Base-by-base conservation (phyloP, 2,888 invertebrate genomes). In the Zootermopsis nevadensis region DNA sequence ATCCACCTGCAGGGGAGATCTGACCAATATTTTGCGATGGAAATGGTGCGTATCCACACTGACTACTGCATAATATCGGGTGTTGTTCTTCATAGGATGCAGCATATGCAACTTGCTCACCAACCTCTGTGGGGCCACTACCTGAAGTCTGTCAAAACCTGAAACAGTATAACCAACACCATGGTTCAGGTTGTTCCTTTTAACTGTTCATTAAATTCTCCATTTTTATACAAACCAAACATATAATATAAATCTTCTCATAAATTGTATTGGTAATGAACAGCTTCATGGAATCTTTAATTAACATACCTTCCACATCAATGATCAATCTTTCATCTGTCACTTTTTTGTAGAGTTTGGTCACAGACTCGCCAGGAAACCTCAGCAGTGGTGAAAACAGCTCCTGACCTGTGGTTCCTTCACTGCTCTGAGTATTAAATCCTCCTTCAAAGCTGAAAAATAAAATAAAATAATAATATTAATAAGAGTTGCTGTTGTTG, bases 61-160 rank as follows among this genome's bases (percentile, higher is more conserved):
- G 1, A 94, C 92, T 81, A 95, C 90, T 88, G 95, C 93, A 89
- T 95, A 95, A 69, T 94, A 92, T 27, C 93, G 92, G 8, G 91
- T 90, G 84, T 91, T 90, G 86, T 92, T 91, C 89, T 91, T 91
- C 77, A 91, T 91, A 0, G 94, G 93, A 81, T 93, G 93, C 27
- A 95, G 87, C 24, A 93, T 91, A 86, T 95, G 92, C 4, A 95
- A 89, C 87, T 93, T 94, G 33, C 92, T 92, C 85, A 92, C 92
- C 24, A 93, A 91, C 84, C 93, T 91, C 87, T 92, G 93, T 0
- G 94, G 93, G 85, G 94, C 94, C 42, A 93, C 91, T 24, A 94
- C 90, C 84, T 93, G 92, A 0, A 94, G 90, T 10, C 93, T 91
- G 33, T 93, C 92, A 85, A 94, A 92, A 85, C 89, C 90, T 90